Percentiles rank a stretch among this genome's conserved stretches.
Evolutionary conservation across 1,140 invertebrate species (phyloP).

Genomic region (Tribolium madens): DNA sequence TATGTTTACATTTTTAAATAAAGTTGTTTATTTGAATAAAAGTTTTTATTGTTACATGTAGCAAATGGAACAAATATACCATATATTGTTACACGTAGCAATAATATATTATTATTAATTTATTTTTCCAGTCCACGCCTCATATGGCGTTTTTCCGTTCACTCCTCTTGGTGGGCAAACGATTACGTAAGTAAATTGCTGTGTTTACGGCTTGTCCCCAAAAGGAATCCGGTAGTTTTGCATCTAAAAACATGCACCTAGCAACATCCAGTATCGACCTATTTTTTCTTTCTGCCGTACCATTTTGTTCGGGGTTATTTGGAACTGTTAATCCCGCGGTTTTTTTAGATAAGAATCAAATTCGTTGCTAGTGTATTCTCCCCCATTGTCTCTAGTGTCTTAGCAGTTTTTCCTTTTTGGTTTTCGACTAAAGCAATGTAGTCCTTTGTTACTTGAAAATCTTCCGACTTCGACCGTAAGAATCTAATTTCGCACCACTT

Average conservation of each 20-base stretch:
- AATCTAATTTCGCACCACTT: conserved; percentile 50
- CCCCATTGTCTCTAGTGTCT: neutral
- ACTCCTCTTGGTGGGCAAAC: neutral
- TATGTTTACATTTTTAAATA: no score
- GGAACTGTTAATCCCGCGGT: neutral
- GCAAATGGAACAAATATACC: no score
- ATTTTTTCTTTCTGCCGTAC: neutral
- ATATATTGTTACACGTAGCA: no score
- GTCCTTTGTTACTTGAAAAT: conserved; percentile 1
- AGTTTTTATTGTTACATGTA: no score
- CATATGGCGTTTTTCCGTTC: conserved; percentile 24
- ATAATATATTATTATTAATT: no score
- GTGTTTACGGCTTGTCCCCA: conserved; percentile 15
- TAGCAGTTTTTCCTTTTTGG: conserved; percentile 1
- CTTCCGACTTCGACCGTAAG: neutral
- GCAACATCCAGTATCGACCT: neutral
- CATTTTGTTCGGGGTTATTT: conserved; percentile 20
- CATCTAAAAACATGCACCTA: neutral
- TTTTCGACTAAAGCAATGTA: conserved; percentile 22
- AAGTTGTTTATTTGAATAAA: no score
- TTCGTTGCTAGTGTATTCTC: neutral
- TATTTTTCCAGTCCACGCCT: conserved; percentile 39
- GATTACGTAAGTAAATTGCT: neutral
- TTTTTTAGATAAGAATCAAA: neutral
- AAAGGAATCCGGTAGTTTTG: neutral